These are phyloP conservation scores for Gouania willdenowi DNA, from an alignment of 2,797 vertebrate species.

Conservation along the genomic window DNA sequence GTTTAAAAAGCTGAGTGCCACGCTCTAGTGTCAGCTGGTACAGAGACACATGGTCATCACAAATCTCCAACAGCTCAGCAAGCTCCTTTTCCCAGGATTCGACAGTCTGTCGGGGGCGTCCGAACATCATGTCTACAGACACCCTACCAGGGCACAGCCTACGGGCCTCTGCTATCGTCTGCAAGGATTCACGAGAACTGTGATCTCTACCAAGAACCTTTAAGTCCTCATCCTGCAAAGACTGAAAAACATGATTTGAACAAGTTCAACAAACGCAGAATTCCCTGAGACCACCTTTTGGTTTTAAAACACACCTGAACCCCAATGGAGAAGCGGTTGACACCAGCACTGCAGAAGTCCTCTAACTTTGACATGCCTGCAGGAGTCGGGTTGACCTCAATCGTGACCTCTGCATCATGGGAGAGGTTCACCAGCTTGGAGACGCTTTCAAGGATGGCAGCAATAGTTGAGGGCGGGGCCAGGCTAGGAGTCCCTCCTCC, in stretches of 20 bases:
- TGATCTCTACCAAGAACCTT: conserved; percentile 85
- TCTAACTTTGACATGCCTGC: conserved; percentile 59
- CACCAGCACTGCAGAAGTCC: conserved; percentile 74
- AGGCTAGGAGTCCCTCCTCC: conserved; percentile 94
- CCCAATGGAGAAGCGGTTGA: conserved; percentile 90
- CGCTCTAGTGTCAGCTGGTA: conserved; percentile 92
- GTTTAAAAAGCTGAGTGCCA: conserved; percentile 83
- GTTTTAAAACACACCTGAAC: conserved; percentile 87
- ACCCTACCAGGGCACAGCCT: conserved; percentile 81
- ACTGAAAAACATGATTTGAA: conserved; percentile 59
- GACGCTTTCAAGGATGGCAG: conserved; percentile 76
- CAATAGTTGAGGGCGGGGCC: conserved; percentile 79
- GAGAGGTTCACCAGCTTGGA: conserved; percentile 60
- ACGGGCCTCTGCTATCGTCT: conserved; percentile 74
- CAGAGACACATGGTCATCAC: conserved; percentile 83
- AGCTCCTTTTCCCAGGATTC: conserved; percentile 77
- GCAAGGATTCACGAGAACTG: conserved; percentile 70
- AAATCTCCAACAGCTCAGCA: conserved; percentile 66
- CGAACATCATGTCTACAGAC: conserved; percentile 88
- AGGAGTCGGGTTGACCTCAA: conserved; percentile 90
- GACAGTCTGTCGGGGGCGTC: conserved; percentile 79
- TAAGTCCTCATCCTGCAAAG: conserved; percentile 78
- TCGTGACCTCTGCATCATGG: conserved; percentile 75
- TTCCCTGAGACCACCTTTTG: too few species aligned
- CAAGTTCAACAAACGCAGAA: neutral